These are phyloP conservation scores for Polyergus mexicanus DNA, from an alignment of 1,140 invertebrate genomes.

Conservation along the genomic window DNA sequence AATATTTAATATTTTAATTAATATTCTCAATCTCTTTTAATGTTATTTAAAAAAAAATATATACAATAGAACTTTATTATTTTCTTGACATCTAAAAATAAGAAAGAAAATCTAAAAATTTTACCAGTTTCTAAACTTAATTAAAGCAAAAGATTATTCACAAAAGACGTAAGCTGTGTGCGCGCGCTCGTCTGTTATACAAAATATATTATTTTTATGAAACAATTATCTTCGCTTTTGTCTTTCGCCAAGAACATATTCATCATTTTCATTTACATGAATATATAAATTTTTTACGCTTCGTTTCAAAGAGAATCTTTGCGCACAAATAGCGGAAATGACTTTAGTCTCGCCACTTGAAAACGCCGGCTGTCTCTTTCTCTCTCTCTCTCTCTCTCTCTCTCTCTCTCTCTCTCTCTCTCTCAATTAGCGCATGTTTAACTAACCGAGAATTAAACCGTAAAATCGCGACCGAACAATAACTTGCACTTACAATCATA, in stretches of 20 bases:
- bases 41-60: too few relatives aligned
- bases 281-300: neutral
- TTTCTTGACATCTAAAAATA: too few relatives aligned
- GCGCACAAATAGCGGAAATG: neutral
- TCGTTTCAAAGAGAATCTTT: neutral
- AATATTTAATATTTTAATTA: too few relatives aligned
- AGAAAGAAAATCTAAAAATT: neutral
- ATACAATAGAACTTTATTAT: too few relatives aligned
- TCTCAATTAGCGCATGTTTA: neutral
- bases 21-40: too few relatives aligned
- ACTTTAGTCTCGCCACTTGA: neutral
- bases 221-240: neutral
- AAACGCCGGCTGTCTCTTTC: neutral
- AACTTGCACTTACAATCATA: neutral
- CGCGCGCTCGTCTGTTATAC: too few relatives aligned
- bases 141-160: neutral
- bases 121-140: neutral
- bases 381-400: too few relatives aligned
- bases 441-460: neutral
- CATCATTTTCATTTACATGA: neutral
- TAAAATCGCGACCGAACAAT: constrained; percentile 3
- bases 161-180: neutral
- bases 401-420: too few relatives aligned
- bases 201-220: neutral
- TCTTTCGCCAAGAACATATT: neutral